Evolutionary conservation across 1,140 invertebrate genomes (phyloP).

Genomic region (Drosophila navojoa): DNA sequence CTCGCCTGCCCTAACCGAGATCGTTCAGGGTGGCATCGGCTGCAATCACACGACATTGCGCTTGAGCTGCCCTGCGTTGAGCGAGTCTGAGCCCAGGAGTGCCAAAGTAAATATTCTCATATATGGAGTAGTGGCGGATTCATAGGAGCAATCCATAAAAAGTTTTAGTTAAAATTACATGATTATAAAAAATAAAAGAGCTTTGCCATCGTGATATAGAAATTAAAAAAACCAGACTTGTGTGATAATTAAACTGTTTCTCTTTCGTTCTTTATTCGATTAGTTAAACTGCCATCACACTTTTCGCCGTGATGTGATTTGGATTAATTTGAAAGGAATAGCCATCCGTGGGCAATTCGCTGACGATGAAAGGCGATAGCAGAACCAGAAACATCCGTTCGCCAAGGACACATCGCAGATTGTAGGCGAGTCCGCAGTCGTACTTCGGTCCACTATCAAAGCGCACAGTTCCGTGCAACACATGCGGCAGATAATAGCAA

Average conservation of each 20-base stretch:
- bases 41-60: slow-evolving; percentile 52
- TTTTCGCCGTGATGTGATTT: no score
- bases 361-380: slow-evolving; percentile 37
- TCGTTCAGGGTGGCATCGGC: slow-evolving; percentile 52
- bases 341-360: slow-evolving; percentile 7
- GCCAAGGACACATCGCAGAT: slow-evolving; percentile 90
- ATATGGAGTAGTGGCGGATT: slow-evolving; percentile 30
- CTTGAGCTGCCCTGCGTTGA: not conserved
- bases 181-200: no score
- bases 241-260: no score
- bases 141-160: slow-evolving; percentile 76
- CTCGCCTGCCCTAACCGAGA: slow-evolving; percentile 7
- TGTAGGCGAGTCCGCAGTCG: slow-evolving; percentile 88
- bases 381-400: slow-evolving; percentile 89
- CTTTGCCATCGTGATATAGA: no score
- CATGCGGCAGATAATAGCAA: slow-evolving; percentile 88
- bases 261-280: no score
- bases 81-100: not conserved
- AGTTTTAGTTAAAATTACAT: not conserved
- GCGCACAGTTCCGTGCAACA: slow-evolving; percentile 9
- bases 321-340: not conserved
- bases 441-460: slow-evolving; percentile 84
- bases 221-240: no score
- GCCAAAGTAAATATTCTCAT: slow-evolving; percentile 47
- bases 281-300: no score